phyloP scores from a whole-genome alignment of 2,113 vertebrate genomes.

The Aptenodytes forsteri region DNA sequence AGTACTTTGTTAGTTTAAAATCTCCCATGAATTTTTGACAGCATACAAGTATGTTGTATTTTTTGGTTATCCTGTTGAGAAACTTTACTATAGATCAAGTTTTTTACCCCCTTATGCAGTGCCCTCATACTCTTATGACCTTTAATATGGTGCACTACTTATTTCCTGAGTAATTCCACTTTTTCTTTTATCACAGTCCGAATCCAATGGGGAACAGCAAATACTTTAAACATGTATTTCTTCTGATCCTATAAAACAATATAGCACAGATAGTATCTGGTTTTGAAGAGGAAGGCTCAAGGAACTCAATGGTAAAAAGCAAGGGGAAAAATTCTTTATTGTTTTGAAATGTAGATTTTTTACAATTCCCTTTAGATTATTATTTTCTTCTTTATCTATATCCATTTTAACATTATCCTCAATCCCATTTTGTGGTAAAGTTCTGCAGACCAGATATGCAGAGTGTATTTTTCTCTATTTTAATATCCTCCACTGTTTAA shows the following conservation, averaged over 20 bases:
- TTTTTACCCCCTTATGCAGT: background rate
- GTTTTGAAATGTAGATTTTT: background rate
- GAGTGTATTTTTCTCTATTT: background rate
- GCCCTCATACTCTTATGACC: background rate
- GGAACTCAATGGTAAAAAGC: background rate
- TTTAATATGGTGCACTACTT: background rate
- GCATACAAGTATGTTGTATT: background rate
- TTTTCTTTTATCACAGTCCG: background rate
- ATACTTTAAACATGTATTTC: background rate
- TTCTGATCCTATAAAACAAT: background rate
- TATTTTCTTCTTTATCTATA: background rate
- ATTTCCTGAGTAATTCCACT: background rate
- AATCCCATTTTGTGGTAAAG: background rate
- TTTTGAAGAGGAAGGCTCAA: background rate
- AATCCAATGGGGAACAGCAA: background rate
- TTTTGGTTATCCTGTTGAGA: background rate
- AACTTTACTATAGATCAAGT: background rate
- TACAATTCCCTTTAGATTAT: background rate
- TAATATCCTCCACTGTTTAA: background rate
- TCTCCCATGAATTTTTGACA: background rate
- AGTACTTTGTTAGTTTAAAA: background rate
- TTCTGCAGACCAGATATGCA: background rate
- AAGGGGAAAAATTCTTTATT: background rate
- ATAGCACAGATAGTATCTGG: background rate
- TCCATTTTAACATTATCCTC: background rate